A percentile compares a stretch with the other conserved stretches of the same genome.
These are phyloP conservation scores for Scyliorhinus canicula DNA, from an alignment of 2,797 vertebrate species.

Conservation along the genomic window DNA sequence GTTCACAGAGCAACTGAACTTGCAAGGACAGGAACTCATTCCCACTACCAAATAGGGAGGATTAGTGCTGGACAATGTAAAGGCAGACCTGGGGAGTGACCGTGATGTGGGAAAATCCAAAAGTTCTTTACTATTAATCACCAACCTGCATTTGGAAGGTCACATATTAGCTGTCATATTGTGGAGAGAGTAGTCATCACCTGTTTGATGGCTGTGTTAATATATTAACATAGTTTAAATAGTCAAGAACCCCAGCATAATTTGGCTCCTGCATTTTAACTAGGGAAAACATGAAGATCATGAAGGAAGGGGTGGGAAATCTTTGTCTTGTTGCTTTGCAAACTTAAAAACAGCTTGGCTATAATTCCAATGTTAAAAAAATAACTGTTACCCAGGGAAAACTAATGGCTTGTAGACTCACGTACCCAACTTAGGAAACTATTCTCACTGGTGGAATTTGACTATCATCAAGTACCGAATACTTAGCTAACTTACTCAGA, in stretches of 20 bases:
- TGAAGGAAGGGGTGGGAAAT: background rate
- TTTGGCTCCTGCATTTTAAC: background rate
- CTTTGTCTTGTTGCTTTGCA: background rate
- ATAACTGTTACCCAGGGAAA: background rate
- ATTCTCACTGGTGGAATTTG: background rate
- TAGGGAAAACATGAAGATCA: background rate
- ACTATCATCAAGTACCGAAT: too few species aligned
- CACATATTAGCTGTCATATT: background rate
- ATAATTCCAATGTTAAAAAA: background rate
- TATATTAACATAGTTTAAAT: background rate
- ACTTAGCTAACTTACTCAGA: background rate
- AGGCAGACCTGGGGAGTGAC: background rate
- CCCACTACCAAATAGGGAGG: background rate
- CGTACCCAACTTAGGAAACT: background rate
- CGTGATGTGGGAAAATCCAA: background rate
- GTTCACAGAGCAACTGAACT: background rate
- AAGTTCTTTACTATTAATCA: background rate
- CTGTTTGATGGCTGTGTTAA: background rate
- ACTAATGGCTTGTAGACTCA: background rate
- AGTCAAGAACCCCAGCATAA: background rate
- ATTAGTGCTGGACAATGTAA: background rate
- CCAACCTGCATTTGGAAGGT: background rate
- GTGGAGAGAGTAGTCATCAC: background rate
- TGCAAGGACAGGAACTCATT: background rate
- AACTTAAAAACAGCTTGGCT: background rate